These are phyloP conservation scores for Augochlora pura DNA, from an alignment of 1,140 invertebrate species.

Conservation along the genomic window DNA sequence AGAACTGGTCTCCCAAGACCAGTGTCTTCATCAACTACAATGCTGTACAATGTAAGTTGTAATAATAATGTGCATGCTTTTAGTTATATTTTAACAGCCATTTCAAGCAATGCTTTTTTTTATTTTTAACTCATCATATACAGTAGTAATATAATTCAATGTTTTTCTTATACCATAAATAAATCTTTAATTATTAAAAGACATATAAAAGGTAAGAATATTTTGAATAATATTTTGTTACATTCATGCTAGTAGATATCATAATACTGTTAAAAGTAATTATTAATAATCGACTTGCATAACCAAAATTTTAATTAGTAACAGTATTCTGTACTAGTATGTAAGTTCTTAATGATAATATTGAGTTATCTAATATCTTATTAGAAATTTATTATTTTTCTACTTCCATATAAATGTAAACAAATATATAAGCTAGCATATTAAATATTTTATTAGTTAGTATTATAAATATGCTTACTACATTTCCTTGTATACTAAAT, in stretches of 20 bases:
- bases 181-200: slow-evolving; percentile 15
- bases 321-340: background rate
- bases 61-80: slow-evolving; percentile 14
- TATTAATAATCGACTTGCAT: background rate
- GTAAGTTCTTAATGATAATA: slow-evolving; percentile 3
- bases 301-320: background rate
- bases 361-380: slow-evolving; percentile 10
- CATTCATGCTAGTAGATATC: background rate
- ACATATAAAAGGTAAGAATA: slow-evolving; percentile 1
- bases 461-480: slow-evolving; percentile 11
- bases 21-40: slow-evolving; percentile 64
- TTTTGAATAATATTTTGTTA: background rate
- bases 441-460: background rate
- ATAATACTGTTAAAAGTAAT: background rate
- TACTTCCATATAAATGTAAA: background rate
- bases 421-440: background rate
- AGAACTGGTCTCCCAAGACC: slow-evolving; percentile 73
- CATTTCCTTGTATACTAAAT: background rate
- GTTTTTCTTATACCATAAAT: slow-evolving; percentile 10
- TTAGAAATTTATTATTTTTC: background rate
- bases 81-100: background rate
- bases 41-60: slow-evolving; percentile 73
- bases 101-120: background rate
- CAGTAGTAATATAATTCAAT: background rate
- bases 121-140: background rate